Evolutionary conservation across 35 echinoderm and acorn worm species (phyloP).

Genomic region (Strongylocentrotus purpuratus): DNA sequence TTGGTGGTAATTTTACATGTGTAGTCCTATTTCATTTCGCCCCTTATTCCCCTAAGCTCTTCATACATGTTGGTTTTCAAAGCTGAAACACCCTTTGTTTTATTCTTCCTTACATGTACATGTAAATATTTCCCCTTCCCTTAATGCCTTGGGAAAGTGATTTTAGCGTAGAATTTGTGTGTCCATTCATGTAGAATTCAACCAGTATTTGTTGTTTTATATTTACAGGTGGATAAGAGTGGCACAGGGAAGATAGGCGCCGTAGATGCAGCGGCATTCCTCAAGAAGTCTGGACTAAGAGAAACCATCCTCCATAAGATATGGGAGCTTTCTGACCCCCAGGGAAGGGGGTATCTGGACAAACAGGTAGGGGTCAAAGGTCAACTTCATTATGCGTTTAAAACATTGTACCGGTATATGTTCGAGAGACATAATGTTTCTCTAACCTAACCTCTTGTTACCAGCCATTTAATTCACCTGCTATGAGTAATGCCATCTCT

Average conservation of each 20-base stretch:
- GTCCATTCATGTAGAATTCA: background rate
- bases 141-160: no score
- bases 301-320: slow-evolving; percentile 90
- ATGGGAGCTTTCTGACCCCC: slow-evolving; percentile 89
- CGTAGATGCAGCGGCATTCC: slow-evolving; percentile 79
- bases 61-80: no score
- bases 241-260: slow-evolving; percentile 85
- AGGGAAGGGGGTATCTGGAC: slow-evolving; percentile 82
- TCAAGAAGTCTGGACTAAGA: slow-evolving; percentile 87
- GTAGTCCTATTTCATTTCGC: background rate
- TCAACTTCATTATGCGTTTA: background rate
- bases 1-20: background rate
- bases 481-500: no score
- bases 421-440: no score
- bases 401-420: no score
- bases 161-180: no score
- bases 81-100: no score
- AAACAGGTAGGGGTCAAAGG: slow-evolving; percentile 74
- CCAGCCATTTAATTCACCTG: no score
- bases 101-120: no score
- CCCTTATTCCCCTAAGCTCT: background rate
- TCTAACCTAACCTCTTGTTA: no score
- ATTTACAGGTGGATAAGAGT: slow-evolving; percentile 69
- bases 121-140: no score
- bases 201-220: background rate